Evolutionary conservation across 2,888 invertebrate genomes (phyloP).

Genomic region (Arctia plantaginis): DNA sequence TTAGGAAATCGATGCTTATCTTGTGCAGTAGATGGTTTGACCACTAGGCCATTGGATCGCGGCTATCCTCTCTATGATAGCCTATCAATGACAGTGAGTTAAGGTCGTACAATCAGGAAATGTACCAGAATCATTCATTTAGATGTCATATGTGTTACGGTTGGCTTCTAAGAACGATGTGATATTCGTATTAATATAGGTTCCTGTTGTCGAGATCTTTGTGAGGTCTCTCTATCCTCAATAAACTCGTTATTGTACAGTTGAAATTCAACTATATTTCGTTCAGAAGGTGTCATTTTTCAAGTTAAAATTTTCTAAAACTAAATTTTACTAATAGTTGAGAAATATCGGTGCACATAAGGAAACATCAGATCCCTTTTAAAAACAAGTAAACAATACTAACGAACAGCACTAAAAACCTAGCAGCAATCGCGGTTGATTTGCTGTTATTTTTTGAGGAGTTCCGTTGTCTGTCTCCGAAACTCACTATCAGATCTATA

Average conservation of each 20-base stretch:
- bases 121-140: slow-evolving; percentile 7
- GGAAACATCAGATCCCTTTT: no score
- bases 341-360: no score
- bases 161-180: neutral
- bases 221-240: neutral
- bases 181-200: neutral
- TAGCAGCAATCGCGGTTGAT: no score
- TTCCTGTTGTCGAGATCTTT: neutral
- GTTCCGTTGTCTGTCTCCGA: no score
- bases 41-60: slow-evolving; percentile 40
- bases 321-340: no score
- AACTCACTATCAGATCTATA: no score
- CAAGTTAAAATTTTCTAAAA: no score
- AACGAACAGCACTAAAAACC: no score
- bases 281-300: neutral
- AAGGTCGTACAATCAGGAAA: slow-evolving; percentile 8
- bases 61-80: slow-evolving; percentile 32
- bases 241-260: neutral
- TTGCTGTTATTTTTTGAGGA: no score
- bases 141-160: neutral
- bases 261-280: neutral
- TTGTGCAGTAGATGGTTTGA: slow-evolving; percentile 43
- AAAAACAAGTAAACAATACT: no score
- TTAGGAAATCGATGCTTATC: slow-evolving; percentile 61
- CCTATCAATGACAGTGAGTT: slow-evolving; percentile 33